A percentile compares a stretch with the other conserved stretches of the same genome.
phyloP scores from a whole-genome alignment of 1,140 invertebrate genomes.

The Listronotus oregonensis region DNA sequence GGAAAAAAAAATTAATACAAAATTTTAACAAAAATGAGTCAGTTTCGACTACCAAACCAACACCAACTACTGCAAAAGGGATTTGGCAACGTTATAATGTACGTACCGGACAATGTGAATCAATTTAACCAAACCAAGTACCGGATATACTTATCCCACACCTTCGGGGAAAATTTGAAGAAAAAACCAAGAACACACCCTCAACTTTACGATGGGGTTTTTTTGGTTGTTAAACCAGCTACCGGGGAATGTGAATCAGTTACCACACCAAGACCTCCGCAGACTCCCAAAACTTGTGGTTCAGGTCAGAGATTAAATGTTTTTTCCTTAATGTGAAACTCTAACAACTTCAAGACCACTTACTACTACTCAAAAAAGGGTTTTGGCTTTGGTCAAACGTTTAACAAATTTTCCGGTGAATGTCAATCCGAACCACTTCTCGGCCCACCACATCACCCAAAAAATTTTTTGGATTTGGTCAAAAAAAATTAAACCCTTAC shows the following conservation, averaged over 20 bases:
- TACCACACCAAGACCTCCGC: neutral
- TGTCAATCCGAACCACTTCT: slow-evolving; percentile 10
- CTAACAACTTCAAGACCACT: slow-evolving; percentile 9
- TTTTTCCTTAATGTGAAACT: slow-evolving; percentile 5
- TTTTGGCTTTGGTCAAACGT: slow-evolving; percentile 23
- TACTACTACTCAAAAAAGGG: slow-evolving; percentile 5
- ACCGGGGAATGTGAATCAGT: slow-evolving; percentile 7
- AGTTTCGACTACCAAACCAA: neutral
- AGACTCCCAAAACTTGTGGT: slow-evolving; percentile 1
- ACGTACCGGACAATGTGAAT: slow-evolving; percentile 7
- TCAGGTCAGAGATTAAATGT: slow-evolving; percentile 11
- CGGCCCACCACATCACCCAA: slow-evolving; percentile 8
- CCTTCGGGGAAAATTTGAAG: slow-evolving; percentile 23
- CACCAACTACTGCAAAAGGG: too few relatives aligned
- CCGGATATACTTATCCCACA: slow-evolving; percentile 16
- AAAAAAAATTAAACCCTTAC: neutral
- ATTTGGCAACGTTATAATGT: too few relatives aligned
- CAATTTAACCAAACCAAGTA: neutral
- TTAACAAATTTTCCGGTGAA: slow-evolving; percentile 13
- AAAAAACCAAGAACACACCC: neutral
- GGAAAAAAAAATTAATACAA: neutral
- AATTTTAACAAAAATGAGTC: neutral
- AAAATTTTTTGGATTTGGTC: neutral
- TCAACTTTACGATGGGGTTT: neutral
- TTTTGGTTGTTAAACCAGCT: neutral